phyloP scores from a whole-genome alignment of 2,888 invertebrate species.

The Xestia c-nigrum region DNA sequence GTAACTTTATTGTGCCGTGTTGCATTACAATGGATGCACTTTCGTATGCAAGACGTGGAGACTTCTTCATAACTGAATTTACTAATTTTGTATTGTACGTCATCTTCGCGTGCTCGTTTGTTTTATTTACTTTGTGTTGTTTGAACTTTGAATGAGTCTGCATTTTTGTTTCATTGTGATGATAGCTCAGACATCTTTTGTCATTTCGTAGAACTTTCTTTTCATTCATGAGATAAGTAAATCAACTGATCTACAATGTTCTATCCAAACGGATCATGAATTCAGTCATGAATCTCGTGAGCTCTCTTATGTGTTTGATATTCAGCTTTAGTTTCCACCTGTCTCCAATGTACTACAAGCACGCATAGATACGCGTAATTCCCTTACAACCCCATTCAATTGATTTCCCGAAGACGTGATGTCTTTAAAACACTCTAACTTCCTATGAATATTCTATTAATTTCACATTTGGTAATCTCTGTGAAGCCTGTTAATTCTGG shows the following conservation, averaged over 20 bases:
- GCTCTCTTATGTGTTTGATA: background rate
- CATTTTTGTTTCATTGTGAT: conserved; percentile 31
- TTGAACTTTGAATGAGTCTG: conserved; percentile 39
- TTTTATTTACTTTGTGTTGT: conserved; percentile 44
- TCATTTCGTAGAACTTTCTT: background rate
- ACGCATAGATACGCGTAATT: conserved; percentile 6
- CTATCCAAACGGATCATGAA: background rate
- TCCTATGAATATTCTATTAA: conserved; percentile 62
- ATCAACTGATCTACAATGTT: background rate
- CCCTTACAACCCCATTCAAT: conserved; percentile 33
- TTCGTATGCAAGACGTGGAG: conserved; percentile 65
- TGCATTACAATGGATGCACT: conserved; percentile 74
- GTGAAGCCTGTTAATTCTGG: conserved; percentile 61
- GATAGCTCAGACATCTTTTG: background rate
- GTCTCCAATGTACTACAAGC: conserved; percentile 1
- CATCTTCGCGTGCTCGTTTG: conserved; percentile 47
- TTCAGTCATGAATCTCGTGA: conserved; percentile 3
- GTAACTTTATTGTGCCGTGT: conserved; percentile 72
- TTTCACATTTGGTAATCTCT: conserved; percentile 61
- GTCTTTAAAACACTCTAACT: conserved; percentile 52
- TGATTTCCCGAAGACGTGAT: conserved; percentile 49
- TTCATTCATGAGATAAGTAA: background rate
- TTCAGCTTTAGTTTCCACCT: conserved; percentile 8
- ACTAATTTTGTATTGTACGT: conserved; percentile 56
- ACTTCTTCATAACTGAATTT: conserved; percentile 64